These are phyloP conservation scores for Paracanthobrama guichenoti DNA, from an alignment of 2,113 vertebrate genomes.

Conservation along the genomic window DNA sequence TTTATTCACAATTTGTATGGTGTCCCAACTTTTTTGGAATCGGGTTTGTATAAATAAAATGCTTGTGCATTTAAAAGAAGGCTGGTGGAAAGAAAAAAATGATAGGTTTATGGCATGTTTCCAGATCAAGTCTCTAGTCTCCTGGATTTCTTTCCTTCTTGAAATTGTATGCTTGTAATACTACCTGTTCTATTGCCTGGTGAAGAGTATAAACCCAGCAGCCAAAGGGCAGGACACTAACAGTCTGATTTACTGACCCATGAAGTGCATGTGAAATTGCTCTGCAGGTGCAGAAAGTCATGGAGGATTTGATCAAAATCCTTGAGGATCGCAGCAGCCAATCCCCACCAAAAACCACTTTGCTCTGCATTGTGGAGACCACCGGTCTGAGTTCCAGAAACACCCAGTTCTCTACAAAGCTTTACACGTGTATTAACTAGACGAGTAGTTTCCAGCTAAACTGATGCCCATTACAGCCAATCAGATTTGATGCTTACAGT, in stretches of 20 bases:
- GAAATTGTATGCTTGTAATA: not conserved
- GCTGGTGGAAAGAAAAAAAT: not conserved
- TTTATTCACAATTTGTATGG: no score
- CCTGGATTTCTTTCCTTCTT: not conserved
- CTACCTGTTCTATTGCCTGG: slow-evolving; percentile 12
- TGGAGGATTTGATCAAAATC: slow-evolving; percentile 7
- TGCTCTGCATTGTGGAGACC: not conserved
- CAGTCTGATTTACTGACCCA: slow-evolving; percentile 25
- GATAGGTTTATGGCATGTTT: not conserved
- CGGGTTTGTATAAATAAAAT: slow-evolving; percentile 4
- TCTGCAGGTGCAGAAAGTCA: slow-evolving; percentile 25
- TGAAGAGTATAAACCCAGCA: slow-evolving; percentile 17
- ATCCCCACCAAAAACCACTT: not conserved
- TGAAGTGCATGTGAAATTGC: slow-evolving; percentile 34
- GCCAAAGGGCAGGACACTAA: slow-evolving; percentile 8
- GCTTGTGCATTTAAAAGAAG: not conserved
- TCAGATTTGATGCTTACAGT: not conserved
- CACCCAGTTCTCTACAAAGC: not conserved
- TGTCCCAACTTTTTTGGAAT: no score
- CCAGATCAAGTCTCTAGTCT: not conserved
- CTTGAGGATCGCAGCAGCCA: not conserved
- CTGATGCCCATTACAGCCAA: not conserved
- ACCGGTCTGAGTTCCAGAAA: not conserved
- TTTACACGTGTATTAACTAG: not conserved
- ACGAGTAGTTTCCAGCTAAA: not conserved